phyloP scores from a whole-genome alignment of 1,140 invertebrate genomes.

The Drosophila trapezifrons region DNA sequence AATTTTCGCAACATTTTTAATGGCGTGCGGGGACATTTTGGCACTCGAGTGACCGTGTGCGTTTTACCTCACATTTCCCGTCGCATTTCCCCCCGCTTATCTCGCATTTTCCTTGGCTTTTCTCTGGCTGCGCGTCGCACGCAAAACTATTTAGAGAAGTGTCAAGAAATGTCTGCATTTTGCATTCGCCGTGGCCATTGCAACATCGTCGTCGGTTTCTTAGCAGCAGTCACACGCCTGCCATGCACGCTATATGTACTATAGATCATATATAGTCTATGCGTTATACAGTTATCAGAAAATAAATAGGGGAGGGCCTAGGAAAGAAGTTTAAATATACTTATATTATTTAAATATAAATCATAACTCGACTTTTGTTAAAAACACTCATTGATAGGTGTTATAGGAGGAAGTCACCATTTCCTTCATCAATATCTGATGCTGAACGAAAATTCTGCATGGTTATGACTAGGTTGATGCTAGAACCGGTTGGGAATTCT shows the following conservation, averaged over 20 bases:
- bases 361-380: no score
- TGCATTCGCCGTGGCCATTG: conserved; percentile 60
- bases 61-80: conserved; percentile 15
- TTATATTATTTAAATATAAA: not conserved
- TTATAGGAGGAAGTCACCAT: not conserved
- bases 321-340: not conserved
- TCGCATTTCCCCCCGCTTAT: not conserved
- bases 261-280: conserved; percentile 11
- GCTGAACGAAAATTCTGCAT: not conserved
- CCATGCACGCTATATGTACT: conserved; percentile 34
- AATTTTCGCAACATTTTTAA: conserved; percentile 83
- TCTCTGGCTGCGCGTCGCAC: conserved; percentile 59
- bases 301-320: not conserved
- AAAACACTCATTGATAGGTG: not conserved
- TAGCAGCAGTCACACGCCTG: conserved; percentile 61
- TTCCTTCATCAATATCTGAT: not conserved
- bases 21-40: conserved; percentile 80
- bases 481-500: not conserved
- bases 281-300: not conserved
- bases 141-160: conserved; percentile 83
- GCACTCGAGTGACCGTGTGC: conserved; percentile 80
- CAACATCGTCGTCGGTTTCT: conserved; percentile 63
- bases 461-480: not conserved
- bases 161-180: conserved; percentile 82
- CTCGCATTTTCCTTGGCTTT: conserved; percentile 28